phyloP scores from a whole-genome alignment of 2,113 vertebrate genomes.

The Calyptomena viridis region DNA sequence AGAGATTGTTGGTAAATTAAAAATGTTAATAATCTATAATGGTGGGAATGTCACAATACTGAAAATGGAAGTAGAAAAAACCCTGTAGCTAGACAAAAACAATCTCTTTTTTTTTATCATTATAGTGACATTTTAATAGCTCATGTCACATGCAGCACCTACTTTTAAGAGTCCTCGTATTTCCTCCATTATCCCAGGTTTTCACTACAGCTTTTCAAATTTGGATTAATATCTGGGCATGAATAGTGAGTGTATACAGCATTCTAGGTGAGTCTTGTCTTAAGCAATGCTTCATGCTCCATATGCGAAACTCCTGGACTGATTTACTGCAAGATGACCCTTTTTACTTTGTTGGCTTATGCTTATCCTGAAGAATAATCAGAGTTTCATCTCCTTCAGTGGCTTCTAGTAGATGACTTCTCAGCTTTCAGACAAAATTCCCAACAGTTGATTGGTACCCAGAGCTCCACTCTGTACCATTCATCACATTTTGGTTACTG shows the following conservation, averaged over 20 bases:
- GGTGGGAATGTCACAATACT: neutral
- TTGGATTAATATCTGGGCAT: neutral
- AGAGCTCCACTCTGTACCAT: neutral
- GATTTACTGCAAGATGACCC: neutral
- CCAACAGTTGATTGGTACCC: neutral
- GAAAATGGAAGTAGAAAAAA: neutral
- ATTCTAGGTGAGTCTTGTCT: neutral
- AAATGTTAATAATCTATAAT: neutral
- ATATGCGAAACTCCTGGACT: too few relatives aligned
- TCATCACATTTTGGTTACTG: neutral
- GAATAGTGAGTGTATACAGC: neutral
- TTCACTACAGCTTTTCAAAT: neutral
- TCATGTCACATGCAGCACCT: neutral
- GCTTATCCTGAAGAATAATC: neutral
- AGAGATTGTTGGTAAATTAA: neutral
- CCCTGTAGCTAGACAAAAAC: neutral
- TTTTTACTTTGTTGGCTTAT: neutral
- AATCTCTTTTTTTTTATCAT: neutral
- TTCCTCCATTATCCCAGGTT: neutral
- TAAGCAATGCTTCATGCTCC: rapidly evolving
- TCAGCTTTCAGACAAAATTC: neutral
- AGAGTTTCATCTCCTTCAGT: neutral
- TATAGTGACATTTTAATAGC: neutral
- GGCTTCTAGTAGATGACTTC: neutral
- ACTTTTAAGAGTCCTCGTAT: neutral